Evolutionary conservation across 1,140 invertebrate genomes (phyloP), one percentile per base, ranked within the genome.

Genomic region (Maconellicoccus hirsutus): DNA sequence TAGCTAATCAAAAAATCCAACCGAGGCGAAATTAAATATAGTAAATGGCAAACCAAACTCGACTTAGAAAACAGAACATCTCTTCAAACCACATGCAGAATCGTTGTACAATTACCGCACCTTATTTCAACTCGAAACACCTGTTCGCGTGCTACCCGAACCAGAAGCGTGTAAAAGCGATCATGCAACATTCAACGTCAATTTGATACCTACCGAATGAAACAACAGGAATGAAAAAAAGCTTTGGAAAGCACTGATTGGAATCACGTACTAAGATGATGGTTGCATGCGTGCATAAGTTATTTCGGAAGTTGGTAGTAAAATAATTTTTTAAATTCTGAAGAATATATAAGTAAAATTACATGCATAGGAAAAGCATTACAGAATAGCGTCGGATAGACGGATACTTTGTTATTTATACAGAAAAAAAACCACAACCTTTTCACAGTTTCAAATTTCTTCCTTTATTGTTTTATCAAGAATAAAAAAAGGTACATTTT

Each of bases 241-340:
- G 42, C 42, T 52, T n/a, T 52, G 42, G 42, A 52, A 52, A 52
- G 42, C 42, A 52, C 42, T 52, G 42, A 52, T 52, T 52, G 42
- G 42, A 52, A 52, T 52, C 42, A 52, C 42, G 42, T 52, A 52
- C 42, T n/a, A 52, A 19, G 42, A 52, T 52, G 42, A 52, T 19
- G 42, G n/a, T 52, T 52, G 42, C 42, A 16, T 52, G 42, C 42
- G 42, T 16, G n/a, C n/a, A 19, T 14, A 16, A 8, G 2, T 52
- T 52, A 8, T 16, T 52, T 52, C 42, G 42, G 42, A 52, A 52
- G 42, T 52, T 52, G 12, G 12, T 4, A 3, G n/a, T 52, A 52
- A 52, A 52, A 52, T 52, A 52, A 52, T 52, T 52, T n/a, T n/a
- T 52, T 16, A 52, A 52, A 52, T 52, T 52, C 42, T 52, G n/a